Evolutionary conservation across 2,797 vertebrate genomes (phyloP).

Genomic region (Dendrocincla fuliginosa): DNA sequence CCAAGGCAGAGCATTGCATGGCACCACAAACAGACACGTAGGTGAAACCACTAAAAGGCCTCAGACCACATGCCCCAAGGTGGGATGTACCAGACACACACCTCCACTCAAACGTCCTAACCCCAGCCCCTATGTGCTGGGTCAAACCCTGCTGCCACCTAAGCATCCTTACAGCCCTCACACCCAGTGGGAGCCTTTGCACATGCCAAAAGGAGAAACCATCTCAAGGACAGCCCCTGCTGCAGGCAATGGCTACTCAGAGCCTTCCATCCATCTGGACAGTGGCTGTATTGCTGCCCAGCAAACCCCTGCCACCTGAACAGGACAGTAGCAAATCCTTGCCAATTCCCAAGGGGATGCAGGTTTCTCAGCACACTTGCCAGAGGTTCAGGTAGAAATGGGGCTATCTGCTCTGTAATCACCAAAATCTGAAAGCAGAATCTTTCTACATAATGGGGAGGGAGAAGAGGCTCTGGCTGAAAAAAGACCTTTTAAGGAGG

Average conservation of each 20-base stretch:
- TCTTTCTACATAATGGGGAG: background rate
- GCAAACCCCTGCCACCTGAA: background rate
- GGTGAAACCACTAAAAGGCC: background rate
- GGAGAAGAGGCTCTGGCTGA: background rate
- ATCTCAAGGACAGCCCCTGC: background rate
- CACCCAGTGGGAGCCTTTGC: background rate
- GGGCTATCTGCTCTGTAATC: background rate
- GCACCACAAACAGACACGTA: background rate
- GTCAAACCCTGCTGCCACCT: background rate
- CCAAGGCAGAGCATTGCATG: background rate
- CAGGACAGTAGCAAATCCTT: background rate
- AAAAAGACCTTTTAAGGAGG: background rate
- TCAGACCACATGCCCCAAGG: fast-evolving
- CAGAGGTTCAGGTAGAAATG: background rate
- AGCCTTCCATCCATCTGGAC: background rate
- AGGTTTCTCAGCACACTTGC: background rate
- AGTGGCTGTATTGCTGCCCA: background rate
- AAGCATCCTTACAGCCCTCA: background rate
- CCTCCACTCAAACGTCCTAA: background rate
- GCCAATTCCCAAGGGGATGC: background rate
- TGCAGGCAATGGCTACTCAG: fast-evolving
- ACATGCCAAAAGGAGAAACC: background rate
- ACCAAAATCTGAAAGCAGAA: background rate
- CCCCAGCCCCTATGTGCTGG: fast-evolving
- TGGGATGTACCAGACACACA: background rate